Evolutionary conservation across 2,113 vertebrate genomes (phyloP), one percentile per base, ranked within the genome.

Genomic region (Actenoides hombroni): DNA sequence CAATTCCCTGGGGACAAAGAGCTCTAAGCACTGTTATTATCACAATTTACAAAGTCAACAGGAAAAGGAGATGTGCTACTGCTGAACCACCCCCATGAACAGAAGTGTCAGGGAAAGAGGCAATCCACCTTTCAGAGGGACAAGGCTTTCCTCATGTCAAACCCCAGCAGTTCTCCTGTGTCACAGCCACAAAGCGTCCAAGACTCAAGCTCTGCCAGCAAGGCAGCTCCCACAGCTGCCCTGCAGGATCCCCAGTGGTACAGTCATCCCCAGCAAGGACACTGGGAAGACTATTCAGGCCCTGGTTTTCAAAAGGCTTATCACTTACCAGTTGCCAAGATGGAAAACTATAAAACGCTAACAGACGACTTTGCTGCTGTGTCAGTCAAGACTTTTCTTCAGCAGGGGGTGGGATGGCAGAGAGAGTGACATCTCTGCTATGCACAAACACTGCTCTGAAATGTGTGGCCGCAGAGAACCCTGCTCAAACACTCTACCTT

Each of bases 191-290:
- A 53, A 53, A 83, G 42, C 31, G 64, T 59, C 44, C 68, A 61
- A 71, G 44, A 8, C 75, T 87, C 35, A 33, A 46, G 16, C 37
- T 88, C 44, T 75, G 63, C 67, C 88, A 79, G 53, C 3, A 0
- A 23, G 35, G n/a, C 49, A 86, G 73, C 51, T 74, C 60, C 64
- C 73, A 24, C 19, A 46, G 51, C 48, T 42, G 53, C 84, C 51
- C 65, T 79, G 61, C 46, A 23, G 0, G 0, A 39, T 76, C 59
- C 67, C 54, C 54, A 0, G 11, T 6, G 5, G 29, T 15, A 39
- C 0, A 5, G 65, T 40, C 49, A 65, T 1, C 24, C 18, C 77
- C 60, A 40, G 57, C 0, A 0, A 74, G 51, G 40, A 28, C 56
- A 60, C 1, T 16, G 20, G 56, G 48, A 76, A 86, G 35, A 63